These are phyloP conservation scores for Chrysodeixis includens DNA, from an alignment of 2,888 invertebrate species.

Conservation along the genomic window DNA sequence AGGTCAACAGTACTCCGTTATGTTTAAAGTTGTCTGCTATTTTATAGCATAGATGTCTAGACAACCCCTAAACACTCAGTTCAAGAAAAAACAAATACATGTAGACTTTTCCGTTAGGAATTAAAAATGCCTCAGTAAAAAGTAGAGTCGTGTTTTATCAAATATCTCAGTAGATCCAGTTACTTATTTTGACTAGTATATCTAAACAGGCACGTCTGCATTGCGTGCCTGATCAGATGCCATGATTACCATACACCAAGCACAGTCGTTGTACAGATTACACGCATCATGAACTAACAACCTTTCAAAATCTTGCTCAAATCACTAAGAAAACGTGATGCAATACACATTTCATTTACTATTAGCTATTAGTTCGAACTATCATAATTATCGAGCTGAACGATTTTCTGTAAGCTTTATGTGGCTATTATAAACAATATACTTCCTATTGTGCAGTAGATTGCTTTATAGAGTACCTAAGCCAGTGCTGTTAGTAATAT, in stretches of 20 bases:
- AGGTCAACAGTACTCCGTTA: too few relatives aligned
- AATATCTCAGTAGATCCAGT: neutral
- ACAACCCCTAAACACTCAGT: too few relatives aligned
- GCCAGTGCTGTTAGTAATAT: neutral
- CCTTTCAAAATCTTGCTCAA: constrained; percentile 64
- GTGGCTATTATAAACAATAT: constrained; percentile 20
- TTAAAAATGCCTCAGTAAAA: too few relatives aligned
- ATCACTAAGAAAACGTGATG: constrained; percentile 59
- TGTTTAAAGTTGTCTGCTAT: too few relatives aligned
- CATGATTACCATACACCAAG: constrained; percentile 43
- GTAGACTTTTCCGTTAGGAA: too few relatives aligned
- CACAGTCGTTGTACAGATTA: constrained; percentile 50
- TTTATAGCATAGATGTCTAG: too few relatives aligned
- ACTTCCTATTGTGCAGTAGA: constrained; percentile 34
- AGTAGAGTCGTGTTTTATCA: too few relatives aligned
- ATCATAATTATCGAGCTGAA: constrained; percentile 19
- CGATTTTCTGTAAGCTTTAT: constrained; percentile 35
- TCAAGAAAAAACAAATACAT: too few relatives aligned
- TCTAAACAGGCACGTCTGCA: neutral
- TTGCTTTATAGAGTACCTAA: neutral
- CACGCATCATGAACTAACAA: constrained; percentile 57
- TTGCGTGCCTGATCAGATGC: constrained; percentile 36
- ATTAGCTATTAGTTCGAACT: constrained; percentile 18
- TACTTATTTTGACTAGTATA: neutral
- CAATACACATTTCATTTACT: constrained; percentile 50